Evolutionary conservation across 2,113 vertebrate genomes (phyloP), one percentile per base, ranked within the genome.

Genomic region (Psammodynastes pulverulentus): DNA sequence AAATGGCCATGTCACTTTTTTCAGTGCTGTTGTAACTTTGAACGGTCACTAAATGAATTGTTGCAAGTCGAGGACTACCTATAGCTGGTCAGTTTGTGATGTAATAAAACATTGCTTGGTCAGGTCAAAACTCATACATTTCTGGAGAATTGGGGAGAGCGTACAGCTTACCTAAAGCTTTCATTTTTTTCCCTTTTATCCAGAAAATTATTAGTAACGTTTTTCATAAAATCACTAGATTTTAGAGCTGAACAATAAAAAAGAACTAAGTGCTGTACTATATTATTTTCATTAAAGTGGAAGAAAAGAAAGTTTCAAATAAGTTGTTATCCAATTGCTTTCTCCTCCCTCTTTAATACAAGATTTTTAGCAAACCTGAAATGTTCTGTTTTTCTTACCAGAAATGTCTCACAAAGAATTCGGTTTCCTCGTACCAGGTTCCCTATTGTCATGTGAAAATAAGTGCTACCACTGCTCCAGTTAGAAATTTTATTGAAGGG

Each of bases 401-500:
- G 95, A 5, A 99, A 99, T 0, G 99, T 99, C 96, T 99, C 99
- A 58, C 99, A 99, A 67, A 99, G 97, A 95, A 99, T 97, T 92
- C 99, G 98, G 94, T 91, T 99, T 52, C 98, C 98, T 72, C 97
- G 97, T 79, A 99, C 98, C 94, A 99, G 97, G 94, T 95, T 99
- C 86, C 99, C 99, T 62, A 99, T 95, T 0, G 98, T 98, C 98
- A 99, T 99, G 96, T 99, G 99, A 91, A 99, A 99, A 93, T 99
- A 99, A 0, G 99, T 99, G 96, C 98, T 99, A 5, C 99, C 99
- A 24, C 99, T 99, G 97, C 98, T 98, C 99, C 99, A 99, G 92
- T 97, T 99, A 88, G 99, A 98, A 21, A 99, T 99, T 95, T 98
- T 98, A 95, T 98, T 99, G 96, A 98, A 98, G 1, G 98, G 98